Evolutionary conservation across 2,888 invertebrate species (phyloP).

Genomic region (Drosophila testacea): DNA sequence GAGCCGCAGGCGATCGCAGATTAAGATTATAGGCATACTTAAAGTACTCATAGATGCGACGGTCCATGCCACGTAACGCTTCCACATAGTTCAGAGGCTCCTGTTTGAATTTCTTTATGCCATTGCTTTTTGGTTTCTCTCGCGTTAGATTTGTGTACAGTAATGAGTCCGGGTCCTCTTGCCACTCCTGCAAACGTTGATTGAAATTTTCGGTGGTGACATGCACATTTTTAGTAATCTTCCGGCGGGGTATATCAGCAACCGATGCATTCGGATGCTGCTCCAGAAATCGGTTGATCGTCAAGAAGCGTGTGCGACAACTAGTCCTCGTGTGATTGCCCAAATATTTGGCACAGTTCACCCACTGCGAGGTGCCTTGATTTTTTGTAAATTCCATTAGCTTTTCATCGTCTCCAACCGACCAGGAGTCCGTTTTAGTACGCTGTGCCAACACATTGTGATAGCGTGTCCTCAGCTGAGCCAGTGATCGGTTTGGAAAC

Average conservation of each 20-base stretch:
- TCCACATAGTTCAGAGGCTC: conserved; percentile 32
- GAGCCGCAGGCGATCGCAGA: conserved; percentile 30
- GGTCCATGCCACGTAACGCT: conserved; percentile 50
- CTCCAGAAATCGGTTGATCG: conserved; percentile 86
- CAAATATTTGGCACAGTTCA: conserved; percentile 86
- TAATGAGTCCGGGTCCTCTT: conserved; percentile 50
- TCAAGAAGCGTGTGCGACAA: conserved; percentile 87
- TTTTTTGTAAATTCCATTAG: conserved; percentile 86
- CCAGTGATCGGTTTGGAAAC: conserved; percentile 87
- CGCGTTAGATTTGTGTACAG: background rate
- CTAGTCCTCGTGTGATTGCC: conserved; percentile 87
- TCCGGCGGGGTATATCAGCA: conserved; percentile 76
- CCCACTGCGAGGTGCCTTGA: conserved; percentile 86
- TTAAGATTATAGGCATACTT: conserved; percentile 81
- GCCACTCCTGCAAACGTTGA: conserved; percentile 74
- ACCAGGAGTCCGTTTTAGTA: conserved; percentile 87
- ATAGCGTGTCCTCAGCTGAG: conserved; percentile 88
- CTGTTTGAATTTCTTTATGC: conserved; percentile 3
- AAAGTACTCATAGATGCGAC: conserved; percentile 72
- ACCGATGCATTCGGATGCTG: conserved; percentile 85
- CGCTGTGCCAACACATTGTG: conserved; percentile 85
- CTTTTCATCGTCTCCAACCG: conserved; percentile 87
- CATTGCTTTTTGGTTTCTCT: background rate
- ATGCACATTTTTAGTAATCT: conserved; percentile 46
- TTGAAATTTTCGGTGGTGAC: conserved; percentile 81